Evolutionary conservation across 2,113 vertebrate genomes (phyloP).

Genomic region (Orientallactaga bullata): DNA sequence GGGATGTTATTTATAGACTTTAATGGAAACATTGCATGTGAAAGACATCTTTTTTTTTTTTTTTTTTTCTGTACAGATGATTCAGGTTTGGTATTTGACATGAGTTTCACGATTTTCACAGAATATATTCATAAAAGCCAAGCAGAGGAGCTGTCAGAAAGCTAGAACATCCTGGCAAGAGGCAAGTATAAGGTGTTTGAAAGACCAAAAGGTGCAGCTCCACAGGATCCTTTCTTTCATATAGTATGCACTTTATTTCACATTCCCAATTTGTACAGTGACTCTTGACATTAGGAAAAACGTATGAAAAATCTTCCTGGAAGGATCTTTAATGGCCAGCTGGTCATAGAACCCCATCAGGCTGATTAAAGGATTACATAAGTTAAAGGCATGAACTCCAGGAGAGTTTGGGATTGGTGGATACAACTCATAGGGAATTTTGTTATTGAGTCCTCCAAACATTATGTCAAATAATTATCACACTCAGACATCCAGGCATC

Average conservation of each 20-base stretch:
- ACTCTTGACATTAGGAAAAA: neutral
- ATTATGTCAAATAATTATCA: conserved; percentile 6
- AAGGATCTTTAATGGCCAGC: neutral
- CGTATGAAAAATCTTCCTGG: neutral
- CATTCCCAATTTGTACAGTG: neutral
- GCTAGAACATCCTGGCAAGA: neutral
- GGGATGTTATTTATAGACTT: neutral
- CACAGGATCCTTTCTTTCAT: neutral
- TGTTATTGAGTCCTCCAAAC: neutral
- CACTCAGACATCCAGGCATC: neutral
- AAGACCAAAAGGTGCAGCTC: neutral
- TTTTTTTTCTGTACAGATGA: neutral
- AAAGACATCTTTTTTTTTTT: neutral
- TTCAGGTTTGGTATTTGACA: neutral
- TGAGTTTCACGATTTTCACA: neutral
- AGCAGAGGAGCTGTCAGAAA: neutral
- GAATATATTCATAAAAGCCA: neutral
- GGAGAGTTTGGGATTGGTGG: neutral
- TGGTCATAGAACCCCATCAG: neutral
- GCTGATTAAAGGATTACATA: neutral
- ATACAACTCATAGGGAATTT: neutral
- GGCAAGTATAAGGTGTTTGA: neutral
- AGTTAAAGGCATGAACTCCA: neutral
- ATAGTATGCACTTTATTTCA: neutral
- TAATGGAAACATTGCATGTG: neutral